Conservation (phyloP, 2,113 vertebrate species). For the Heloderma charlesbogerti region DNA sequence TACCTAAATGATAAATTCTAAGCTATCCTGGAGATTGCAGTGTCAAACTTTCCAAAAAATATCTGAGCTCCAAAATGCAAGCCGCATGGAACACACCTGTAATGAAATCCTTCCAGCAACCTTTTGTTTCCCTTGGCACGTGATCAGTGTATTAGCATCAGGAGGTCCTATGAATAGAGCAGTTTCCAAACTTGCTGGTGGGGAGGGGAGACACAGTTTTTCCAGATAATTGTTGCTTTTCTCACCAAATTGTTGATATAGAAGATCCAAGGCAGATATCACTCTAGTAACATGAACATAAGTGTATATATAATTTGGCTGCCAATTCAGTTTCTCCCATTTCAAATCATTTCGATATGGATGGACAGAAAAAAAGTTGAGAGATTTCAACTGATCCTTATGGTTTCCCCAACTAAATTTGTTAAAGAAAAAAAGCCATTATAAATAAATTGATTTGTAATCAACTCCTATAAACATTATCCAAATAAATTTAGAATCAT, state of each 20-base stretch:
- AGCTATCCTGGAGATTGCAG: not conserved
- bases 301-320: not conserved
- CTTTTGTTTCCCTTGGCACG: not conserved
- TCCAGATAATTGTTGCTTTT: not conserved
- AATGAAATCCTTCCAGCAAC: not conserved
- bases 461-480: not conserved
- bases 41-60: not conserved
- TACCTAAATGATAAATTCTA: too few species aligned
- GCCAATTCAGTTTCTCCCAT: not conserved
- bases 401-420: not conserved
- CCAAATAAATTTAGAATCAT: not conserved
- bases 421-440: too few species aligned
- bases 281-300: not conserved
- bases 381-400: not conserved
- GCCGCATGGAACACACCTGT: not conserved
- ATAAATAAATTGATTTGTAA: not conserved
- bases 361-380: not conserved
- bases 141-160: not conserved
- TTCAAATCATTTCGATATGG: not conserved
- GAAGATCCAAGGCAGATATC: not conserved
- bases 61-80: not conserved
- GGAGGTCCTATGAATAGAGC: not conserved
- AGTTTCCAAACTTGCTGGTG: not conserved
- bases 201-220: too few species aligned
- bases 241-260: not conserved